Evolutionary conservation across 2,113 vertebrate species (phyloP), one percentile per base, ranked within the genome.

Genomic region (Tragelaphus buxtoni): DNA sequence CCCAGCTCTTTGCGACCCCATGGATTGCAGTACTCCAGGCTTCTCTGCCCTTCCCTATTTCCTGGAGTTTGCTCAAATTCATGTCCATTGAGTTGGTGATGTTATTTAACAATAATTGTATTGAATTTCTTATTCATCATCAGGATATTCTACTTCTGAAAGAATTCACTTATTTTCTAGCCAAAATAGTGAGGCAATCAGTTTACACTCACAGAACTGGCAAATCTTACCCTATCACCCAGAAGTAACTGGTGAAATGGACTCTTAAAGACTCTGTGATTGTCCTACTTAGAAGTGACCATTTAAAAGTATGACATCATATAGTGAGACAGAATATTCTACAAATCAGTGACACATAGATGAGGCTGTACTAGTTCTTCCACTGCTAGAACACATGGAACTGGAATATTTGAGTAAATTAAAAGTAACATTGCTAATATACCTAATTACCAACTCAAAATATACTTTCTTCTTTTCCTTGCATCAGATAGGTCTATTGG

Each of bases 1-100:
- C 11, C 18, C 65, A 69, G 0, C 9, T 0, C 65, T 69, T 22
- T 39, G 65, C 0, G 0, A 69, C 18, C 65, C 18, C n/a, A 69
- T 39, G n/a, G n/a, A 69, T 11, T 69, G 65, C n/a, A 69, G n/a
- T 18, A 39, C n/a, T 69, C n/a, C 65, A 39, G n/a, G 65, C 18
- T 69, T 69, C n/a, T 9, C n/a, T 39, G n/a, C n/a, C 18, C 9
- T 69, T 11, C 65, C 5, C n/a, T 39, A 3, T 69, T 4, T 69
- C 63, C 63, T 69, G n/a, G 63, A 69, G 18, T 69, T 10, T 35
- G n/a, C n/a, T 11, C 63, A 69, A 69, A 69, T 22, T 35, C n/a
- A 35, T 69, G 9, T 69, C n/a, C 18, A 69, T 22, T 69, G n/a
- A 69, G 18, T 35, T 35, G 9, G 9, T 69, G 63, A 35, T 22